A percentile compares a stretch with the other conserved stretches of the same genome.
Evolutionary conservation across 2,797 vertebrate genomes (phyloP).

Genomic region (Aldrovandia affinis): DNA sequence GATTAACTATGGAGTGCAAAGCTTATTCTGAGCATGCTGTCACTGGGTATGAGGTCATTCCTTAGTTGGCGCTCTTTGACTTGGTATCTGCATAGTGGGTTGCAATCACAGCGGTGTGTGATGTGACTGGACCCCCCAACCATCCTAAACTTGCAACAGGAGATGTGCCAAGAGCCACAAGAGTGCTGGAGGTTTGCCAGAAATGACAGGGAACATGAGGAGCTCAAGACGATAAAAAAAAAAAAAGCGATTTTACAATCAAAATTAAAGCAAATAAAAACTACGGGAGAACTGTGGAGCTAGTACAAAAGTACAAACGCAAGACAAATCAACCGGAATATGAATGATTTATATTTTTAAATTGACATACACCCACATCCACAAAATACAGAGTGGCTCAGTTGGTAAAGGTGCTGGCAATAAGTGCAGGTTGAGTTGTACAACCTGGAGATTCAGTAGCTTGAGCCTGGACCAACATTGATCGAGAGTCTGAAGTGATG

Average conservation of each 20-base stretch:
- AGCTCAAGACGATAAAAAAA: no score
- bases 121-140: slow-evolving; percentile 1
- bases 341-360: background rate
- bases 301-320: background rate
- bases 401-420: background rate
- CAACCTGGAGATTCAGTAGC: background rate
- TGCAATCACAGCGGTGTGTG: background rate
- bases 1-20: background rate
- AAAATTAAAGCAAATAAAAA: background rate
- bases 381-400: background rate
- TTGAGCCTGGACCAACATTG: background rate
- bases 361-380: background rate
- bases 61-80: background rate
- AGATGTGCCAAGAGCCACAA: background rate
- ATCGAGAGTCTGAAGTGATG: background rate
- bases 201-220: background rate
- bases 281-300: background rate
- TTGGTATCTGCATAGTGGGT: background rate
- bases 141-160: background rate
- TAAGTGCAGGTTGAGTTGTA: background rate
- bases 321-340: background rate
- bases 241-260: background rate
- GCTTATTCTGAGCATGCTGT: background rate
- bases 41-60: background rate
- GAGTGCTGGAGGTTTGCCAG: slow-evolving; percentile 3